phyloP scores from a whole-genome alignment of 1,140 invertebrate genomes.

The Hyposmocoma kahamanoa region DNA sequence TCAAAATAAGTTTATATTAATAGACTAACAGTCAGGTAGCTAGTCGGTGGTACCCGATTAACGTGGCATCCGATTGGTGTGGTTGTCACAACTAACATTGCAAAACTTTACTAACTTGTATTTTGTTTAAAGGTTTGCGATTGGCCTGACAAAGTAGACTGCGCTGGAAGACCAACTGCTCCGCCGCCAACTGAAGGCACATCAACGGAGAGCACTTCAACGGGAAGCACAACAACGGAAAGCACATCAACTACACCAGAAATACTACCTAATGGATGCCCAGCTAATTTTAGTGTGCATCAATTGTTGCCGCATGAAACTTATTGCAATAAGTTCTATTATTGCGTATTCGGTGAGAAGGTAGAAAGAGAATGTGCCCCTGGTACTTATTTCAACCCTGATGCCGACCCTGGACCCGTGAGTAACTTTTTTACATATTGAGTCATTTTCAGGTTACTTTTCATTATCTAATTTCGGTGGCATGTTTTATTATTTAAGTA shows the following conservation, averaged over 20 bases:
- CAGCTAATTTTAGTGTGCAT: slow-evolving; percentile 14
- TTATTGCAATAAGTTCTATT: slow-evolving; percentile 17
- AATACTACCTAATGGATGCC: slow-evolving; percentile 15
- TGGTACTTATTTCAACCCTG: slow-evolving; percentile 11
- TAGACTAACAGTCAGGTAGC: no score
- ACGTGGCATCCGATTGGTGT: no score
- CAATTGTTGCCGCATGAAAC: slow-evolving; percentile 12
- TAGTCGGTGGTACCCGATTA: no score
- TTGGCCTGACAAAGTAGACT: slow-evolving; percentile 23
- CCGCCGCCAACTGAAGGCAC: neutral
- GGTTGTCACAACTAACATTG: no score
- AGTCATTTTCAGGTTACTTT: no score
- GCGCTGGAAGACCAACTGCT: slow-evolving; percentile 4
- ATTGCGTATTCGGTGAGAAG: slow-evolving; percentile 17
- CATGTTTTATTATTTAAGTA: no score
- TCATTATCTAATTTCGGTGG: no score
- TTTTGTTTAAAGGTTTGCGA: no score
- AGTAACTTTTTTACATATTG: no score
- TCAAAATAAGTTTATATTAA: no score
- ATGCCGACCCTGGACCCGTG: no score
- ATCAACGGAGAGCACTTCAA: neutral
- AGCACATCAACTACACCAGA: slow-evolving; percentile 3
- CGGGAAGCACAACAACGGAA: neutral
- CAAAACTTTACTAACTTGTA: no score
- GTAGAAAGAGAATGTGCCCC: slow-evolving; percentile 9